Evolutionary conservation across 2,797 vertebrate genomes (phyloP).

Genomic region (Rhynchonycteris naso): DNA sequence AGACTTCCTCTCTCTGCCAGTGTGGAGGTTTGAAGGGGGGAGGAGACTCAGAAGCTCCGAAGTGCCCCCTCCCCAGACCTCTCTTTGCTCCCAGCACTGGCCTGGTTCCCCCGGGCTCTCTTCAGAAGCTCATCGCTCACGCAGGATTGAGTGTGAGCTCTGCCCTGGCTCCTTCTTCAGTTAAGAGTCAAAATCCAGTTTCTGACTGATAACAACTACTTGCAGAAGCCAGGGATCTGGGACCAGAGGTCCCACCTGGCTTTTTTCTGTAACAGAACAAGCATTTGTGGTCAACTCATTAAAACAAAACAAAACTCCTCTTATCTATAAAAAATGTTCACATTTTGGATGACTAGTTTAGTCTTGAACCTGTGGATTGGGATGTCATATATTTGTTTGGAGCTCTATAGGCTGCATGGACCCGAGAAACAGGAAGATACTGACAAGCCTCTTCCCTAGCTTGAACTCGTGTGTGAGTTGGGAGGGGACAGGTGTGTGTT

Average conservation of each 20-base stretch:
- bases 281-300: not conserved
- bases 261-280: not conserved
- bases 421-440: not conserved
- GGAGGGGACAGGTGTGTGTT: not conserved
- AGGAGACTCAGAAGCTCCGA: not conserved
- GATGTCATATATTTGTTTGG: not conserved
- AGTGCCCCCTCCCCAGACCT: no score
- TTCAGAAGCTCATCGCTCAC: not conserved
- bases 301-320: not conserved
- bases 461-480: not conserved
- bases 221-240: not conserved
- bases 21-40: not conserved
- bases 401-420: not conserved
- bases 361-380: not conserved
- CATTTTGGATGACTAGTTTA: not conserved
- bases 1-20: not conserved
- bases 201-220: not conserved
- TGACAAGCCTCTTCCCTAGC: not conserved
- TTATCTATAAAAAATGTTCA: not conserved
- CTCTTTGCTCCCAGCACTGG: not conserved
- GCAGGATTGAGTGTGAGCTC: not conserved
- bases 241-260: not conserved
- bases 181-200: conserved; percentile 3
- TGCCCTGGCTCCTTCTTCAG: not conserved
- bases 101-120: not conserved